Conservation (phyloP, 2,888 invertebrate genomes). For the Opisthograptis luteolata region DNA sequence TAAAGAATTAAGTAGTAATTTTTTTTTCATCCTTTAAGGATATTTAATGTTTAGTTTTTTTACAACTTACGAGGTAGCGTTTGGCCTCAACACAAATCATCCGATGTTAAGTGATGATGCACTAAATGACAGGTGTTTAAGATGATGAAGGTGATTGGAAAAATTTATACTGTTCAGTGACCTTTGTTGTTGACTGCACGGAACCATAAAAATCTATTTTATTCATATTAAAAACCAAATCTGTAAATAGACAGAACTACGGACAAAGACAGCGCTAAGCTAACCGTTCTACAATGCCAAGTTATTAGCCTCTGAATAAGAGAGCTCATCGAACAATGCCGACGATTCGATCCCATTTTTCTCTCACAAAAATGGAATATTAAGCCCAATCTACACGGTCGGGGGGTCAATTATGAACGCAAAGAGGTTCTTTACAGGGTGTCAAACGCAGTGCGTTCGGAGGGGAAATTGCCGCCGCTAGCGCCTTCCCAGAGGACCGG, state of each 20-base stretch:
- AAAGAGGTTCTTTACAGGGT: conserved; percentile 42
- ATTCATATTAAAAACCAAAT: background rate
- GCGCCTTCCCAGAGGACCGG: conserved; percentile 61
- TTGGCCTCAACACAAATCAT: too few relatives aligned
- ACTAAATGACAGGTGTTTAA: too few relatives aligned
- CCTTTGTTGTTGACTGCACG: too few relatives aligned
- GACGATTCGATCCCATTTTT: conserved; percentile 31
- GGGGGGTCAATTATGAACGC: conserved; percentile 49
- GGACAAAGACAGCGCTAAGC: background rate
- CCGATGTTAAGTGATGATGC: too few relatives aligned
- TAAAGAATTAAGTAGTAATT: too few relatives aligned
- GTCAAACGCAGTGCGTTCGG: conserved; percentile 60
- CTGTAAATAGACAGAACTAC: background rate
- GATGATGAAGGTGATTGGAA: too few relatives aligned
- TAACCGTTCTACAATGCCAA: background rate
- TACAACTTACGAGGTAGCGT: too few relatives aligned
- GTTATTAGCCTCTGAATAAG: conserved; percentile 14
- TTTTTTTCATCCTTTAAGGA: too few relatives aligned
- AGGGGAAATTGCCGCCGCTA: conserved; percentile 68
- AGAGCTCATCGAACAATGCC: conserved; percentile 30
- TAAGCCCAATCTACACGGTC: conserved; percentile 33
- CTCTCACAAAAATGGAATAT: conserved; percentile 40
- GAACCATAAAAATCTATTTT: too few relatives aligned
- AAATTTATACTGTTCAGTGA: too few relatives aligned
- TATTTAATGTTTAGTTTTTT: too few relatives aligned